phyloP scores from a whole-genome alignment of 2,113 vertebrate species.

The Caloenas nicobarica region DNA sequence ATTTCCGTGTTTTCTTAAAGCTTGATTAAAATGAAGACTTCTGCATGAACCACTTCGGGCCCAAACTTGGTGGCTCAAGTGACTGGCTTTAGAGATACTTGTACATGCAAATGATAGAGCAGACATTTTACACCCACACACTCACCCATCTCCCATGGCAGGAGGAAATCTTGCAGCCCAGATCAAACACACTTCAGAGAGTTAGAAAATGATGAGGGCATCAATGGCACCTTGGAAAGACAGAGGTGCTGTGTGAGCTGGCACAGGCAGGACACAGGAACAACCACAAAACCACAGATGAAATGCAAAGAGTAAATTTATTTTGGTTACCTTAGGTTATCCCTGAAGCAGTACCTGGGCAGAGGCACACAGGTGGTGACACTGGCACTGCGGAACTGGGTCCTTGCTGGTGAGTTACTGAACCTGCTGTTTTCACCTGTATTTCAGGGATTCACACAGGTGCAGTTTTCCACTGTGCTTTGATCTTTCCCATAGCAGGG shows the following conservation, averaged over 20 bases:
- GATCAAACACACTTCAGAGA: background rate
- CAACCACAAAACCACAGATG: no score
- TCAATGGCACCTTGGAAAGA: background rate
- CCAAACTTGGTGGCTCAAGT: background rate
- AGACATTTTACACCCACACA: background rate
- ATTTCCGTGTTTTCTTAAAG: background rate
- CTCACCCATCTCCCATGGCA: background rate
- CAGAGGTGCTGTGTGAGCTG: background rate
- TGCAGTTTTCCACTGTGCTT: no score
- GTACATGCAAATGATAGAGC: background rate
- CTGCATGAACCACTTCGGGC: background rate
- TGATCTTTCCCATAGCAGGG: no score
- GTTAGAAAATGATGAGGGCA: background rate
- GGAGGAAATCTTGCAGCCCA: background rate
- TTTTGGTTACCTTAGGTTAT: no score
- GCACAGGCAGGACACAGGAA: no score
- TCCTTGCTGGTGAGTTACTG: no score
- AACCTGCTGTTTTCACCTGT: no score
- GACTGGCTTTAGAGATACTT: background rate
- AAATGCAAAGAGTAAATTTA: no score
- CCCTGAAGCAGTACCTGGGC: no score
- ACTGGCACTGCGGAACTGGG: no score
- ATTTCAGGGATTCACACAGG: no score
- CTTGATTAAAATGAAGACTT: background rate
- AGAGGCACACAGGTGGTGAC: no score